Evolutionary conservation across 1,140 invertebrate species (phyloP), one percentile per base, ranked within the genome.

Genomic region (Bombus polaris): DNA sequence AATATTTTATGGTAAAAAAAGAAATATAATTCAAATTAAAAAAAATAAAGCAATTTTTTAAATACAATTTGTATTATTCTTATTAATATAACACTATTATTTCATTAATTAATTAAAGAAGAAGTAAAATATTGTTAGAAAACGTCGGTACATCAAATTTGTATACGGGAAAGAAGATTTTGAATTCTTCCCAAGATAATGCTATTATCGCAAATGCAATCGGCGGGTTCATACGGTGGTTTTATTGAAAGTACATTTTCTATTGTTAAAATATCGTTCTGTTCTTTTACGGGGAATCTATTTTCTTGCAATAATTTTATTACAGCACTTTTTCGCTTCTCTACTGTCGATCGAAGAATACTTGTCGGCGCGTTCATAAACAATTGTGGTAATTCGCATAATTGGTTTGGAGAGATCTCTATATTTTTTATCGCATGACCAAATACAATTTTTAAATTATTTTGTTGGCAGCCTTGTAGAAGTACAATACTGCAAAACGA

Each of bases 131-230:
- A 28, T 12, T 15, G 12, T 15, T 71, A 80, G 18, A 6, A 65
- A 25, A 28, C 10, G 32, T 37, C 0, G 28, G 59, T 28, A 32
- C 8, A 13, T 82, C 15, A 83, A 71, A 32, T 66, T 76, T 82
- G 44, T 37, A 75, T 18, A 75, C 39, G n/a, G 0, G 59, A 73
- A 66, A 90, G 73, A 72, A 90, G 75, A 77, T 85, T 92, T 80
- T 94, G 93, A 89, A 95, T 92, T 90, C 93, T 94, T 73, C 73
- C 91, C 77, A 95, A 89, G 81, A 95, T 89, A 77, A 93, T 94
- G 74, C 87, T 92, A 39, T 94, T 95, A 1, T 89, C 90, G 42
- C 93, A 94, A 37, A 91, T 81, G 57, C 93, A 94, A 82, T 94
- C 91, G 44, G 94, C 90, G 6, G 87, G 62, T 22, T 88, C 87